Evolutionary conservation across 2,888 invertebrate species (phyloP).

Genomic region (Harpalus rufipes): DNA sequence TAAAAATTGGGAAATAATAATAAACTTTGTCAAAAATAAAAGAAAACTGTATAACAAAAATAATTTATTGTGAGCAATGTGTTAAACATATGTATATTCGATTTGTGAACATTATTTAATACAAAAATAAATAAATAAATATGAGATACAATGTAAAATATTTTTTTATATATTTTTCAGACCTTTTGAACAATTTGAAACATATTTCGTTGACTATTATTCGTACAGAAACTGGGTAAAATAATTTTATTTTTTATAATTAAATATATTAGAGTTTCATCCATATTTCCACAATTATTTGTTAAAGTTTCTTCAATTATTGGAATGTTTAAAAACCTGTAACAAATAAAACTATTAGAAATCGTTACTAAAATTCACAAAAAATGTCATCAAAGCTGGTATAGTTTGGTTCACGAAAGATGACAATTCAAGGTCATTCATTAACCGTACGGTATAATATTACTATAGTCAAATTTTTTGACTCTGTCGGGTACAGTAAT

Average conservation of each 20-base stretch:
- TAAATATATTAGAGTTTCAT: neutral
- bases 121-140: neutral
- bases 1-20: too few relatives aligned
- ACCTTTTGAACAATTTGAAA: conserved; percentile 9
- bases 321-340: neutral
- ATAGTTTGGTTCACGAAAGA: too few relatives aligned
- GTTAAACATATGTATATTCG: neutral
- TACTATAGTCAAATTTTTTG: too few relatives aligned
- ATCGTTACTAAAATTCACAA: too few relatives aligned
- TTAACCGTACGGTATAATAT: too few relatives aligned
- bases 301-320: neutral
- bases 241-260: neutral
- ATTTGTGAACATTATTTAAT: neutral
- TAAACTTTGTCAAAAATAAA: neutral
- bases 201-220: neutral
- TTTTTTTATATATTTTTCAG: neutral
- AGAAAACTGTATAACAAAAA: neutral
- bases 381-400: too few relatives aligned
- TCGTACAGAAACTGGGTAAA: neutral
- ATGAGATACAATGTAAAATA: neutral
- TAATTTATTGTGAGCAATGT: neutral
- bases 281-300: neutral
- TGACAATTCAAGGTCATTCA: too few relatives aligned
- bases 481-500: too few relatives aligned
- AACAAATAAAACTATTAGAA: neutral